phyloP scores from a whole-genome alignment of 2,888 invertebrate species.

The Asteroscopus sphinx region DNA sequence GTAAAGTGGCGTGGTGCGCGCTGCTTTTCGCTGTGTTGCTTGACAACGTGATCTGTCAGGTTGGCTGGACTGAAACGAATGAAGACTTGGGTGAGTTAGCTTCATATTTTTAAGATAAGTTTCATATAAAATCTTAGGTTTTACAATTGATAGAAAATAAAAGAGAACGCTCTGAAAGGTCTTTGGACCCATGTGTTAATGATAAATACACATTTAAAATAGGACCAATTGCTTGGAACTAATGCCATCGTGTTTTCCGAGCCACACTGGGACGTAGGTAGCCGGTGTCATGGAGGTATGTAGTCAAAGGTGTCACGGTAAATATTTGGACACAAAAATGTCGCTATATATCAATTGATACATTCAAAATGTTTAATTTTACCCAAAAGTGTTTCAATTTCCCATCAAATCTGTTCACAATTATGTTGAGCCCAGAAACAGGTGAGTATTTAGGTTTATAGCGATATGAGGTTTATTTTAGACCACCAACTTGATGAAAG shows the following conservation, averaged over 20 bases:
- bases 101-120: constrained; percentile 8
- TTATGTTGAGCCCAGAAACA: constrained; percentile 12
- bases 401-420: constrained; percentile 5
- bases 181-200: no score
- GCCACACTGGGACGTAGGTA: no score
- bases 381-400: not conserved
- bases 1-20: constrained; percentile 71
- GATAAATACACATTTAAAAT: no score
- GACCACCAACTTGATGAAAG: constrained; percentile 18
- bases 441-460: constrained; percentile 1
- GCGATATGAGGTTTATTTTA: constrained; percentile 10
- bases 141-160: not conserved
- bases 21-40: constrained; percentile 71
- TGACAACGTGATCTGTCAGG: constrained; percentile 71
- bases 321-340: no score
- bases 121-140: not conserved
- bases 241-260: no score
- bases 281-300: no score
- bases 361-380: no score
- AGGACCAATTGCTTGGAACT: no score
- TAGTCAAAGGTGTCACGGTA: no score
- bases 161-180: no score
- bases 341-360: no score
- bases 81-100: constrained; percentile 78
- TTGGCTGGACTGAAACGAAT: constrained; percentile 72